Base-by-base conservation (phyloP, 2,113 vertebrate genomes). In the Ciconia maguari region DNA sequence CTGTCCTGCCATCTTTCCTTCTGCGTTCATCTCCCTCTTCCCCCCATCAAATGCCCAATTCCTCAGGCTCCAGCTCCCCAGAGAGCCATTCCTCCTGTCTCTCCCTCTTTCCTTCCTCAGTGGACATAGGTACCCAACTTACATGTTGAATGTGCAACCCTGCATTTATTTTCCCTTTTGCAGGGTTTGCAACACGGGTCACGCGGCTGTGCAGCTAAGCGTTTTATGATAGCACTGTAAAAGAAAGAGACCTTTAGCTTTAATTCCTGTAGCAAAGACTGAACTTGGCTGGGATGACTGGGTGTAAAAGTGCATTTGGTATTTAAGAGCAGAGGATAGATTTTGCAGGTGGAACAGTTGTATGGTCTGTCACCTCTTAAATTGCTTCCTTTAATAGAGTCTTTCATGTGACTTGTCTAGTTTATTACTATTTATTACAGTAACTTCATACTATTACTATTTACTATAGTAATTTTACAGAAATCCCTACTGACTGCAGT, bases 351-450 rank as follows among this genome's bases (percentile, higher is more conserved):
- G 70, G 25, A 91, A 86, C 41, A 80, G 26, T 38, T 83, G 41
- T 36, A 26, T 78, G 46, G 62, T 74, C 34, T 82, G 51, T 70
- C 30, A 44, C 36, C 38, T 95, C n/a, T 74, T 93, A 88, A 85
- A 86, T 41, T n/a, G 62, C 27, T 75, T 77, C 34, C 26, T 74
- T 91, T 93, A 77, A 68, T 30, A 83, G 51, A 85, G 84, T 77
- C 44, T 93, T 94, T 80, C 15, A 15, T 88, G 60, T 83, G 44
- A 66, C 32, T 74, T 95, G n/a, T 77, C 71, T 44, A 48, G 27
- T 90, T 93, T 72, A 90, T 93, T 84, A 57, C 66, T 75, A 36
- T 82, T 91, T 91, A 90, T 91, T 82, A 36, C 19, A 71, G 55
- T 84, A 69, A 69, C 26, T 76, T 49, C 54, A 87, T 85, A 42